Conservation (phyloP, 2,113 vertebrate species). For the Pseudorectes ferrugineus region DNA sequence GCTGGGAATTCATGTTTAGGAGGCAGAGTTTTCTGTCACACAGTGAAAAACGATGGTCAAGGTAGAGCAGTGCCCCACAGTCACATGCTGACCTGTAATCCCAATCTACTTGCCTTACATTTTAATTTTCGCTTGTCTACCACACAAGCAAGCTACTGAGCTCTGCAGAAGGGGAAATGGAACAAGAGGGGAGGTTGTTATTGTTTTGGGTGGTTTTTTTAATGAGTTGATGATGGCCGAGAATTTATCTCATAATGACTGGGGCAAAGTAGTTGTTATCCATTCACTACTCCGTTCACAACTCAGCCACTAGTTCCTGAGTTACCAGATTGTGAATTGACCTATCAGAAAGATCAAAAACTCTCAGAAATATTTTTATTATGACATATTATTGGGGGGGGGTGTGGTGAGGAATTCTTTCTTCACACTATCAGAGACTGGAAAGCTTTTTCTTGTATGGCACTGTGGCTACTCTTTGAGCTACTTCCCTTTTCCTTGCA, state of each 20-base stretch:
- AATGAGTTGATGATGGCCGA: neutral
- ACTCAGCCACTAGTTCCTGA: neutral
- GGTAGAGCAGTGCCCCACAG: neutral
- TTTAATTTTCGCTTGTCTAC: neutral
- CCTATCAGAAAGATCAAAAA: neutral
- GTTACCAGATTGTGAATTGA: neutral
- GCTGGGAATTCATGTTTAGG: neutral
- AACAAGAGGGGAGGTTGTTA: neutral
- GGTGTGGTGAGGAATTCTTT: neutral
- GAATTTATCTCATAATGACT: neutral
- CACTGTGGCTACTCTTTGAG: neutral
- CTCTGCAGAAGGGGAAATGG: neutral
- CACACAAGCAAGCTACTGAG: fast-evolving
- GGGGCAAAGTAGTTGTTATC: neutral
- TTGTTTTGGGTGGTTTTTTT: fast-evolving
- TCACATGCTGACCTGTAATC: neutral
- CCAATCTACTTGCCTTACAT: neutral
- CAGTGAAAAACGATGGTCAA: neutral
- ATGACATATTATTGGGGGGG: neutral
- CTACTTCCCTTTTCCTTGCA: neutral
- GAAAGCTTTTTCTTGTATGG: neutral
- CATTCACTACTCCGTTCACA: neutral
- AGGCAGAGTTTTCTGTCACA: neutral
- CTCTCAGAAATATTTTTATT: neutral
- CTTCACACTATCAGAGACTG: neutral